phyloP scores from a whole-genome alignment of 2,888 invertebrate species.

The Gymnosoma rotundatum region DNA sequence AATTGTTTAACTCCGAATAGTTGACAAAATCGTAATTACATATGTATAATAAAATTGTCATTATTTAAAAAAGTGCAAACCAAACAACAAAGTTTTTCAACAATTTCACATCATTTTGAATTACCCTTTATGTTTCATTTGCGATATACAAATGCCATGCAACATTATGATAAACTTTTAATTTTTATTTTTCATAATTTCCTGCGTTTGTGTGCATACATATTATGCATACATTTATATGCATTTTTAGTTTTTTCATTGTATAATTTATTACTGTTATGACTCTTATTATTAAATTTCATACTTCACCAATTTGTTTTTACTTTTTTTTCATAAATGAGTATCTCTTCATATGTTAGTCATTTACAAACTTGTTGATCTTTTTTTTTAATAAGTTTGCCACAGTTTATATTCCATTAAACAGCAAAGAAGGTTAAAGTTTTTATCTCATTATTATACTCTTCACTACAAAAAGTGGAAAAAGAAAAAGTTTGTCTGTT shows the following conservation, averaged over 20 bases:
- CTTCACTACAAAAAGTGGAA: too few relatives aligned
- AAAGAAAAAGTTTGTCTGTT: too few relatives aligned
- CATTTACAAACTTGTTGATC: conserved; percentile 55
- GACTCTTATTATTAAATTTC: conserved; percentile 73
- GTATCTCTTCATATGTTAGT: conserved; percentile 9
- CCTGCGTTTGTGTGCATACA: conserved; percentile 11
- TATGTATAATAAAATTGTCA: too few relatives aligned
- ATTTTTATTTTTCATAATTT: not conserved
- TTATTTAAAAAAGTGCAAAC: too few relatives aligned
- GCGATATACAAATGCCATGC: not conserved
- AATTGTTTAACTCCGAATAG: too few relatives aligned
- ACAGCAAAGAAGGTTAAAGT: conserved; percentile 38
- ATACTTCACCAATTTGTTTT: conserved; percentile 75
- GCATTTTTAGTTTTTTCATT: conserved; percentile 73
- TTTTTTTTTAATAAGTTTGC: conserved; percentile 61
- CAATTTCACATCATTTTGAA: not conserved
- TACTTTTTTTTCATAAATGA: conserved; percentile 8
- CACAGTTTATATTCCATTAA: conserved; percentile 48
- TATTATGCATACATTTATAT: too few relatives aligned
- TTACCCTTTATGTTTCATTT: not conserved
- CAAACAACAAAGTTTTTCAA: too few relatives aligned
- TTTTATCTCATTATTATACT: too few relatives aligned
- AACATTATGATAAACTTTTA: not conserved
- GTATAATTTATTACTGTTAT: conserved; percentile 76
- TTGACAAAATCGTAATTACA: too few relatives aligned